Percentiles rank a stretch among this genome's conserved stretches.
phyloP scores from a whole-genome alignment of 2,797 vertebrate species.

The Synaphobranchus kaupii region DNA sequence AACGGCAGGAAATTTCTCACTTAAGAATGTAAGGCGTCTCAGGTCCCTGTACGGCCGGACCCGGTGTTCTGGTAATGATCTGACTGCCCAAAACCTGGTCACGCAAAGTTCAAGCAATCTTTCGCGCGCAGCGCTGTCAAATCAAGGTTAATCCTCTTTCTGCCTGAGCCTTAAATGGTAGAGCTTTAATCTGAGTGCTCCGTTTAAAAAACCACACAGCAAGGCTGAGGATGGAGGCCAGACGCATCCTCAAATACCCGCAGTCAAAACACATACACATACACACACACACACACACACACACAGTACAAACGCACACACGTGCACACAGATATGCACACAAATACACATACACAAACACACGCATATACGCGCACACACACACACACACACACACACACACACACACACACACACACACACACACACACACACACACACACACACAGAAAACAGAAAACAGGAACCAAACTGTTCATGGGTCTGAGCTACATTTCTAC shows the following conservation, averaged over 20 bases:
- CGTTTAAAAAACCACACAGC: slow-evolving; percentile 59
- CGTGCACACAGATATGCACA: slow-evolving; percentile 43
- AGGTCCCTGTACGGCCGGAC: slow-evolving; percentile 58
- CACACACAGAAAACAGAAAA: neutral
- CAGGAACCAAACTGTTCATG: neutral
- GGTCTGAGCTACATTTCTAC: neutral
- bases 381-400: neutral
- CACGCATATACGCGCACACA: neutral
- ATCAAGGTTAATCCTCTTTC: slow-evolving; percentile 72
- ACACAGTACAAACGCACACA: slow-evolving; percentile 34
- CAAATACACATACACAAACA: slow-evolving; percentile 12
- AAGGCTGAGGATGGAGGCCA: slow-evolving; percentile 34
- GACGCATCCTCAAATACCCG: slow-evolving; percentile 23
- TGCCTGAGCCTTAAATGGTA: slow-evolving; percentile 56
- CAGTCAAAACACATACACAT: slow-evolving; percentile 26
- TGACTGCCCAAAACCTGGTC: slow-evolving; percentile 59
- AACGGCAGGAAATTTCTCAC: slow-evolving; percentile 59
- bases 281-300: slow-evolving; percentile 13
- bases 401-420: neutral
- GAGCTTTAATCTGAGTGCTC: slow-evolving; percentile 64
- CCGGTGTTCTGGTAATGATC: slow-evolving; percentile 29
- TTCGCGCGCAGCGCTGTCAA: slow-evolving; percentile 63
- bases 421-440: neutral
- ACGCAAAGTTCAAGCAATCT: slow-evolving; percentile 65
- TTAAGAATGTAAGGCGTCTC: slow-evolving; percentile 60